A percentile compares a stretch with the other conserved stretches of the same genome.
phyloP scores from a whole-genome alignment of 2,797 vertebrate genomes.

The Loriculus beryllinus region DNA sequence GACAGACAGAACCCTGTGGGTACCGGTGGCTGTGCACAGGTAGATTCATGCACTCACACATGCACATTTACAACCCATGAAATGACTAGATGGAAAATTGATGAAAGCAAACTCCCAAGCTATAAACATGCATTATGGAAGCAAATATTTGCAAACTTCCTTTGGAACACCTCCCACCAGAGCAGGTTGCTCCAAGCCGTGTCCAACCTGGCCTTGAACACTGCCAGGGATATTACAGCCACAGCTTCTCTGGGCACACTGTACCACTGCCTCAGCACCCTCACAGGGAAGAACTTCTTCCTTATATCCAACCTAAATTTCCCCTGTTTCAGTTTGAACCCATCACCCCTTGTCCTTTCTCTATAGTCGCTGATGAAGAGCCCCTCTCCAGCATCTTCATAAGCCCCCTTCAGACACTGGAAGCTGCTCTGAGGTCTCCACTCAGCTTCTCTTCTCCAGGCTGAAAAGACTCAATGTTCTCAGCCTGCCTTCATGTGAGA shows the following conservation, averaged over 20 bases:
- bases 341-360: background rate
- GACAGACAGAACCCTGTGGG: accelerated
- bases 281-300: background rate
- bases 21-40: accelerated
- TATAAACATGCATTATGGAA: background rate
- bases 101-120: background rate
- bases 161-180: background rate
- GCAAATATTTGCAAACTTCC: background rate
- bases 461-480: background rate
- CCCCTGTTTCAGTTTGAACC: background rate
- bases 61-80: accelerated
- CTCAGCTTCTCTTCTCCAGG: background rate
- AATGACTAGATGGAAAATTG: background rate
- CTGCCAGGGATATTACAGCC: background rate
- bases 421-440: background rate
- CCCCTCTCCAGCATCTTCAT: background rate
- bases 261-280: background rate
- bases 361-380: background rate
- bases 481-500: background rate
- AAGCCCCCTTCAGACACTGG: background rate
- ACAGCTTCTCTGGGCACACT: background rate
- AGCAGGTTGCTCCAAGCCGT: background rate
- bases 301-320: background rate
- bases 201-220: background rate
- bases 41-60: background rate